Base-by-base conservation (phyloP, 2,888 invertebrate species). In the Hyposoter dolosus region DNA sequence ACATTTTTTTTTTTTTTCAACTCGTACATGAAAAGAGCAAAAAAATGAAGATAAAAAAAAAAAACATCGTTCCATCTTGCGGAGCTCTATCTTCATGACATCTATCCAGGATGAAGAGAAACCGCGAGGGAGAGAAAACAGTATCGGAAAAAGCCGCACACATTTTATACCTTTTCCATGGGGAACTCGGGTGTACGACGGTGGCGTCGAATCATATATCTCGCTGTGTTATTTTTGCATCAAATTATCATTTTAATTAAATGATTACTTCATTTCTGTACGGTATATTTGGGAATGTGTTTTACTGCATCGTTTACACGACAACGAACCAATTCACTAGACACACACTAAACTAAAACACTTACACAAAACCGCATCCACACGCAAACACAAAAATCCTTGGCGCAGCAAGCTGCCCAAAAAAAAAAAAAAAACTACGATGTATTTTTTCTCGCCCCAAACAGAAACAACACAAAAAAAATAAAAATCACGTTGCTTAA, bases 141-240 rank as follows among this genome's bases (percentile, higher is more conserved):
- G 28, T 9, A 47, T 35, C 40, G 76, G 69, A 78, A 72, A 74
- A 82, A 83, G 78, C 83, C 86, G 87, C 84, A 90, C 86, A 89
- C 93, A 95, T 95, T 95, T 95, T 95, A 95, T 95, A 95, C 95
- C 95, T 95, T 95, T 95, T 95, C 95, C 95, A 95, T 93, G 93
- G 83, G 91, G 90, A 90, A 88, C 82, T 90, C 89, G 89, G 88
- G 83, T 87, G 83, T 84, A 78, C 83, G 88, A 90, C 87, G 83
- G 88, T 89, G 89, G 88, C 89, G 86, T 88, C 88, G 88, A 83
- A 84, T 83, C 78, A 65, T 79, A 81, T 81, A 53, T 80, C 72
- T 85, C 83, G 88, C 88, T 89, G 88, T 87, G 69, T 81, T 87
- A 68, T 81, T 83, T 43, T 66, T 60, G 74, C 71, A 77, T 69